Evolutionary conservation across 2,113 vertebrate genomes (phyloP).

Genomic region (Vulpes ferrilata): DNA sequence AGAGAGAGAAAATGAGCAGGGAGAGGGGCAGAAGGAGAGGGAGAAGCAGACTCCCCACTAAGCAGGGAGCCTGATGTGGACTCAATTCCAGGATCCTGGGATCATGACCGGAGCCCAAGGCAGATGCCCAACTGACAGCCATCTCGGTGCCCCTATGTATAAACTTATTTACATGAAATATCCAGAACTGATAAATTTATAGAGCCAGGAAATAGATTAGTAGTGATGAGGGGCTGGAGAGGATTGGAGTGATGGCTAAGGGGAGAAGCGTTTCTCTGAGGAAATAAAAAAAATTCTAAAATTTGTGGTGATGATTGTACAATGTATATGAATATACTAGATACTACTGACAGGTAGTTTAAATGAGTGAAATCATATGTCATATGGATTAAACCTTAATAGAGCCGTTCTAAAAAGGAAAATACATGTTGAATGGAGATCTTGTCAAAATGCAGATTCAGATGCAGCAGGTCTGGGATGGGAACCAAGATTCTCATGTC

Average conservation of each 20-base stretch:
- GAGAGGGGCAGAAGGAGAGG: too few relatives aligned
- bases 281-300: constrained; percentile 34
- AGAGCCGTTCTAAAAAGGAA: neutral
- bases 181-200: neutral
- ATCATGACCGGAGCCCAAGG: too few relatives aligned
- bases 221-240: neutral
- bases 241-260: neutral
- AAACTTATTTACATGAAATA: neutral
- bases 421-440: neutral
- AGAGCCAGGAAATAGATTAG: neutral
- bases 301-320: neutral
- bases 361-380: neutral
- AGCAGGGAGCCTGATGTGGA: too few relatives aligned
- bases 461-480: neutral
- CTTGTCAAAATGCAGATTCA: neutral
- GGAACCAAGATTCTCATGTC: neutral
- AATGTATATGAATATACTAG: neutral
- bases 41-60: too few relatives aligned
- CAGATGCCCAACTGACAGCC: too few relatives aligned
- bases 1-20: too few relatives aligned
- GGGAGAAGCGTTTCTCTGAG: neutral
- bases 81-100: too few relatives aligned
- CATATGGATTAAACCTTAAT: neutral
- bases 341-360: neutral
- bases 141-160: neutral